Percentiles rank a stretch among this genome's conserved stretches.
These are phyloP conservation scores for Dipodomys spectabilis DNA, from an alignment of 2,113 vertebrate species.

Conservation along the genomic window DNA sequence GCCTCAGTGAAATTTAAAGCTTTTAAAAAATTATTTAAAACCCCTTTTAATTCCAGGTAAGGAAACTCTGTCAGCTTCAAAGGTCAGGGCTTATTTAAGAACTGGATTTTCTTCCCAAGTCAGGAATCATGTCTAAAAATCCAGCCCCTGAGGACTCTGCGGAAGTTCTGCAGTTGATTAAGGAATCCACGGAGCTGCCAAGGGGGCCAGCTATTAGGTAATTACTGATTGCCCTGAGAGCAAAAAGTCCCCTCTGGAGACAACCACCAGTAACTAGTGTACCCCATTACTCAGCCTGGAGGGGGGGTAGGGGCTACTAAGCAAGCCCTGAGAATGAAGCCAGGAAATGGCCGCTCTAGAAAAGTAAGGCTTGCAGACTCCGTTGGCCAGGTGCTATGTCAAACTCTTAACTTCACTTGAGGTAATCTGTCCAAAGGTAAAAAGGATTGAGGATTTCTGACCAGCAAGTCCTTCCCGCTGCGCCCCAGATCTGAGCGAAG, in stretches of 20 bases:
- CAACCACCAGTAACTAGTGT: not conserved
- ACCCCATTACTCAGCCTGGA: not conserved
- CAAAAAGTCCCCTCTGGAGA: not conserved
- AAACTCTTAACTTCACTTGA: not conserved
- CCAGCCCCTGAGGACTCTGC: not conserved
- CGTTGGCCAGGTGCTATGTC: not conserved
- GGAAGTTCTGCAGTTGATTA: not conserved
- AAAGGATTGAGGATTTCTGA: not conserved
- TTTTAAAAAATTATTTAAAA: not conserved
- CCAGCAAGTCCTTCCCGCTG: not conserved
- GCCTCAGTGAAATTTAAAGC: not conserved
- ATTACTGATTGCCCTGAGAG: not conserved
- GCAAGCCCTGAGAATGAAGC: not conserved
- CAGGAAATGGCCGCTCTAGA: not conserved
- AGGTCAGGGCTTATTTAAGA: conserved; percentile 40
- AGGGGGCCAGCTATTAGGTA: not conserved
- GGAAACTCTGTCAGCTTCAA: conserved; percentile 31
- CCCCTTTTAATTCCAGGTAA: not conserved
- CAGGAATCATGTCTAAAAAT: conserved; percentile 10
- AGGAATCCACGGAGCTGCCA: not conserved
- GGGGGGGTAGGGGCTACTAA: fast-evolving
- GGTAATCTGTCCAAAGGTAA: not conserved
- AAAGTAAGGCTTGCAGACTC: not conserved
- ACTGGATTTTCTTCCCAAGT: conserved; percentile 38
- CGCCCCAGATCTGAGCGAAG: not conserved